Evolutionary conservation across 2,797 vertebrate genomes (phyloP).

Genomic region (Sebastiscus albofasciatus): DNA sequence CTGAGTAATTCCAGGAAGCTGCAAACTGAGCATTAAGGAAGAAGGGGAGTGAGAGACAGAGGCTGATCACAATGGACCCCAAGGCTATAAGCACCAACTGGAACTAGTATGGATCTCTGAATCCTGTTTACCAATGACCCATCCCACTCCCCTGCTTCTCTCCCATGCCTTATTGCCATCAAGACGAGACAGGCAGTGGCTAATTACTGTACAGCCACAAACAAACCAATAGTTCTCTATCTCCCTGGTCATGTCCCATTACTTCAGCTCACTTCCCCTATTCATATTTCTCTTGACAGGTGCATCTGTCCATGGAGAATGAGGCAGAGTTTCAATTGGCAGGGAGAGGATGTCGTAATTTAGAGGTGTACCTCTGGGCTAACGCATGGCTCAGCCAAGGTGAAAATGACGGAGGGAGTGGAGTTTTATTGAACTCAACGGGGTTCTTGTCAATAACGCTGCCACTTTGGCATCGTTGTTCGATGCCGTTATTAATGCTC

Average conservation of each 20-base stretch:
- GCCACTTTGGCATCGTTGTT: conserved; percentile 39
- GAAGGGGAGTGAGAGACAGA: not conserved
- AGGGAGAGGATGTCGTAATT: conserved; percentile 72
- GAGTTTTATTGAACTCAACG: conserved; percentile 68
- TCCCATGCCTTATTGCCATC: conserved; percentile 48
- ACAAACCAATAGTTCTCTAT: conserved; percentile 70
- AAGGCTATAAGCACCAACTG: conserved; percentile 16
- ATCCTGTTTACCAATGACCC: conserved; percentile 40
- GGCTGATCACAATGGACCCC: conserved; percentile 24
- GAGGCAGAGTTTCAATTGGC: conserved; percentile 60
- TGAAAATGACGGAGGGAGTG: conserved; percentile 66
- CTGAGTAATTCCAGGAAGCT: conserved; percentile 30
- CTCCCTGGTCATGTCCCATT: conserved; percentile 79
- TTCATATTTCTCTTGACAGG: conserved; percentile 79
- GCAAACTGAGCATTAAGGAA: conserved; percentile 18
- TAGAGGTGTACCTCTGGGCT: conserved; percentile 68
- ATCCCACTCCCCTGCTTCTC: conserved; percentile 23
- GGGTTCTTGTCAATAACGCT: conserved; percentile 62
- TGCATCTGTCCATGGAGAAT: conserved; percentile 77
- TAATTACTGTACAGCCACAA: conserved; percentile 74
- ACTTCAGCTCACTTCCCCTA: conserved; percentile 66
- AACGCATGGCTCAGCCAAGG: conserved; percentile 70
- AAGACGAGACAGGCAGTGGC: conserved; percentile 54
- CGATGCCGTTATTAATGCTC: conserved; percentile 52
- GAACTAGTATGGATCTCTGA: conserved; percentile 50